A percentile compares a stretch with the other conserved stretches of the same genome.
phyloP scores from a whole-genome alignment of 2,113 vertebrate genomes.

The Bujurquina vittata region DNA sequence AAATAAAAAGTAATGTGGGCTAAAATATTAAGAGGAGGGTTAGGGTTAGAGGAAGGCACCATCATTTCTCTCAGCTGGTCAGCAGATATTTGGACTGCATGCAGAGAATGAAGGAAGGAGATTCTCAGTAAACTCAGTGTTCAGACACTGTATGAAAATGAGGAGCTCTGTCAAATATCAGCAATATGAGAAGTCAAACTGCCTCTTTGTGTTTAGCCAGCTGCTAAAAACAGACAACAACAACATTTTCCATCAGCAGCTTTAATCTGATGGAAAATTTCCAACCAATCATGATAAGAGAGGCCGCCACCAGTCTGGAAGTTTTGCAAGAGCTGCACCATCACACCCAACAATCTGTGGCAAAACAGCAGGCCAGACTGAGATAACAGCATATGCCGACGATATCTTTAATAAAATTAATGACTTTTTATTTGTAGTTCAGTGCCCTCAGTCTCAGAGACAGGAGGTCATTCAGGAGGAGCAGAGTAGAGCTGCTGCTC shows the following conservation, averaged over 20 bases:
- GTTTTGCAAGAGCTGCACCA: not conserved
- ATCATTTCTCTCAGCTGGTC: not conserved
- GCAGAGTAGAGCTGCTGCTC: too few species aligned
- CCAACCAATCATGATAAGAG: too few species aligned
- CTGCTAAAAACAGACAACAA: not conserved
- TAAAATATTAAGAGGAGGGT: not conserved
- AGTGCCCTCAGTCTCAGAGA: not conserved
- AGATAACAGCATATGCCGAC: not conserved
- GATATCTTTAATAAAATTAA: not conserved
- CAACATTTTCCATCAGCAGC: not conserved
- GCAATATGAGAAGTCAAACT: not conserved
- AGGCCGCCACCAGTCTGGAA: too few species aligned
- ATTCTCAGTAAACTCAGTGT: not conserved
- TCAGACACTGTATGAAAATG: not conserved
- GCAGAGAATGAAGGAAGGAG: not conserved
- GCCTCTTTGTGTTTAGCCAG: not conserved
- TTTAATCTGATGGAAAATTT: too few species aligned
- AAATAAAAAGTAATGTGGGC: not conserved
- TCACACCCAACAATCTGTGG: not conserved
- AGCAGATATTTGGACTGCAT: too few species aligned
- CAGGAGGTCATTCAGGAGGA: too few species aligned
- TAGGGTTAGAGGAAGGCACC: not conserved
- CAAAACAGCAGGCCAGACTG: not conserved
- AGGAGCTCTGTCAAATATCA: not conserved
- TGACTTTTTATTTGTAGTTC: not conserved